Percentiles rank a stretch among this genome's conserved stretches.
Evolutionary conservation across 2,113 vertebrate genomes (phyloP).

Genomic region (Menidia beryllina): DNA sequence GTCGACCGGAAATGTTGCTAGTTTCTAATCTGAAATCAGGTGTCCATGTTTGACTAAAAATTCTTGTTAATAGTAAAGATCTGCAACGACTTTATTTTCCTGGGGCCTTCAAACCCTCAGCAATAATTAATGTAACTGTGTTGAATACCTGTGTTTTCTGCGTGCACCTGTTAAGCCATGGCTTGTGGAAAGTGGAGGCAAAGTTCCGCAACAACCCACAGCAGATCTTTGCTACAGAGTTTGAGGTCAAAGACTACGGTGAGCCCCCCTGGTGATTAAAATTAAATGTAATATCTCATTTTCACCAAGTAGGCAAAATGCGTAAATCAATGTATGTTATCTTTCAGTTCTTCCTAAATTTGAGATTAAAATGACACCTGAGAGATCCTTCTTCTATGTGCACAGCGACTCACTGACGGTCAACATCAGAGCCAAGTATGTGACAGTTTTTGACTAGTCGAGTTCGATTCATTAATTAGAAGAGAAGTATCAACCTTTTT

Average conservation of each 20-base stretch:
- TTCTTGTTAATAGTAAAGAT: no score
- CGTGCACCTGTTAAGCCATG: slow-evolving; percentile 44
- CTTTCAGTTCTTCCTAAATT: slow-evolving; percentile 81
- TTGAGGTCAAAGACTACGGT: slow-evolving; percentile 81
- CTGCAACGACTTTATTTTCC: no score
- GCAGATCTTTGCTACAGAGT: slow-evolving; percentile 57
- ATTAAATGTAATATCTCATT: neutral
- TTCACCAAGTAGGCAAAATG: no score
- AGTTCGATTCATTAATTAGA: neutral
- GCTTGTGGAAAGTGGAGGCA: slow-evolving; percentile 71
- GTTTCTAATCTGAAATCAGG: no score
- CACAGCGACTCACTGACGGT: slow-evolving; percentile 73
- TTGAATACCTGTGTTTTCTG: neutral
- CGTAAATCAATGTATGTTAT: neutral
- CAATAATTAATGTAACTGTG: no score
- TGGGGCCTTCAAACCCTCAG: no score
- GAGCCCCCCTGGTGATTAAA: neutral
- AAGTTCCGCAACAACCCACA: slow-evolving; percentile 59
- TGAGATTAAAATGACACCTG: slow-evolving; percentile 78
- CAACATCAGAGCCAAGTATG: slow-evolving; percentile 70
- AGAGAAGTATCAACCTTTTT: neutral
- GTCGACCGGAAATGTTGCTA: no score
- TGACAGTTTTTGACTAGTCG: neutral
- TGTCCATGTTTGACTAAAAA: no score
- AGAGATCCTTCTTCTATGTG: slow-evolving; percentile 82